phyloP scores from a whole-genome alignment of 2,888 invertebrate species.

The Macrosoma leucophasiata region DNA sequence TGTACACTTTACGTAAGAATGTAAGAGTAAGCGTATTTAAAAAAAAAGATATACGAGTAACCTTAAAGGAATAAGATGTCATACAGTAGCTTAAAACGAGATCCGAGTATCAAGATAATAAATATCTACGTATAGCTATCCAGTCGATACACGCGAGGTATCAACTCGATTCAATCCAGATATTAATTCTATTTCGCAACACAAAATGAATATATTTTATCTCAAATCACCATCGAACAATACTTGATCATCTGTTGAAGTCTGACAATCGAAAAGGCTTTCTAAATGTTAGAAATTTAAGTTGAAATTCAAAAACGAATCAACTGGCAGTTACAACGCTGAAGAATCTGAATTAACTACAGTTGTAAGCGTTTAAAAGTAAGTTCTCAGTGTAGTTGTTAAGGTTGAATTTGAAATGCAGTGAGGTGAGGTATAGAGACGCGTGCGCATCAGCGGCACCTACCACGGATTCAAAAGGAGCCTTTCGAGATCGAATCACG shows the following conservation, averaged over 20 bases:
- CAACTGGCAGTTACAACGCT: conserved; percentile 9
- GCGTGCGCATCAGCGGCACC: conserved; percentile 18
- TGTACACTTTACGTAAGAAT: no score
- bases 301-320: no score
- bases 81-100: no score
- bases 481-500: conserved; percentile 15
- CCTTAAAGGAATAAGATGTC: no score
- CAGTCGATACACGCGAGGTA: no score
- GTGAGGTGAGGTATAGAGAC: conserved; percentile 3
- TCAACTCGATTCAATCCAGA: conserved; percentile 8
- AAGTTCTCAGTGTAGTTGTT: no score
- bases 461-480: conserved; percentile 21
- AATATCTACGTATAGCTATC: no score
- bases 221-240: conserved; percentile 18
- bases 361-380: conserved; percentile 1
- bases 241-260: conserved; percentile 6
- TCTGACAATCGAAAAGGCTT: conserved; percentile 8
- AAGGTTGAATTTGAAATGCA: conserved; percentile 9
- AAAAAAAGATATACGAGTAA: no score
- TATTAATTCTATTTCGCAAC: conserved; percentile 12
- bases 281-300: conserved; percentile 4
- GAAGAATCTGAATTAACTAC: conserved; percentile 17
- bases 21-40: no score
- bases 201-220: conserved; percentile 23
- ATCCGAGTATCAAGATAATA: no score